phyloP scores from a whole-genome alignment of 1,140 invertebrate genomes.

The Rhizoglyphus robini region DNA sequence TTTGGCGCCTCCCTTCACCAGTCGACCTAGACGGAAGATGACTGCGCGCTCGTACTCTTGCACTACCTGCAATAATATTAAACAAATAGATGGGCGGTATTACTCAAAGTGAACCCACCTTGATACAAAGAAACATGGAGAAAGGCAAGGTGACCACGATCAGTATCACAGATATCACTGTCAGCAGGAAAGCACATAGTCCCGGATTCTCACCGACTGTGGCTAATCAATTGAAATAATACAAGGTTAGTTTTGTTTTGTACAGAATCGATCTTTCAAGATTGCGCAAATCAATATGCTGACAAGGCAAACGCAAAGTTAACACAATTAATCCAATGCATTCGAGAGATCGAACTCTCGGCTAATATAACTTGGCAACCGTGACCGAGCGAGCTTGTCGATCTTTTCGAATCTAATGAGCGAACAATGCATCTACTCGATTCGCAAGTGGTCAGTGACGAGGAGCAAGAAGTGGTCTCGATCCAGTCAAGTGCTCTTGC shows the following conservation, averaged over 20 bases:
- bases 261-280: too few relatives aligned
- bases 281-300: too few relatives aligned
- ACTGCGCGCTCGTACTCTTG: constrained; percentile 80
- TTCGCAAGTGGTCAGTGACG: too few relatives aligned
- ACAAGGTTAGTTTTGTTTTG: too few relatives aligned
- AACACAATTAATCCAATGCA: too few relatives aligned
- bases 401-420: too few relatives aligned
- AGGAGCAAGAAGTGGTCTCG: background rate
- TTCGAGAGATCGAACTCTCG: too few relatives aligned
- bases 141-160: constrained; percentile 86
- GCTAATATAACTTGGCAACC: too few relatives aligned
- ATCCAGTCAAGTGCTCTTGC: background rate
- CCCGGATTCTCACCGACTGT: constrained; percentile 56
- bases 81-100: too few relatives aligned
- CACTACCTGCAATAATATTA: constrained; percentile 50
- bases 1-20: constrained; percentile 74
- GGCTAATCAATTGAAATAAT: constrained; percentile 41
- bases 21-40: constrained; percentile 69
- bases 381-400: too few relatives aligned
- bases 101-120: constrained; percentile 48
- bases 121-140: constrained; percentile 84
- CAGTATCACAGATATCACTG: constrained; percentile 65
- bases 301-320: too few relatives aligned
- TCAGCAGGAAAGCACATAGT: constrained; percentile 71
- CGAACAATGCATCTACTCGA: too few relatives aligned